phyloP scores from a whole-genome alignment of 2,797 vertebrate species.

The Psittacula derbiana region DNA sequence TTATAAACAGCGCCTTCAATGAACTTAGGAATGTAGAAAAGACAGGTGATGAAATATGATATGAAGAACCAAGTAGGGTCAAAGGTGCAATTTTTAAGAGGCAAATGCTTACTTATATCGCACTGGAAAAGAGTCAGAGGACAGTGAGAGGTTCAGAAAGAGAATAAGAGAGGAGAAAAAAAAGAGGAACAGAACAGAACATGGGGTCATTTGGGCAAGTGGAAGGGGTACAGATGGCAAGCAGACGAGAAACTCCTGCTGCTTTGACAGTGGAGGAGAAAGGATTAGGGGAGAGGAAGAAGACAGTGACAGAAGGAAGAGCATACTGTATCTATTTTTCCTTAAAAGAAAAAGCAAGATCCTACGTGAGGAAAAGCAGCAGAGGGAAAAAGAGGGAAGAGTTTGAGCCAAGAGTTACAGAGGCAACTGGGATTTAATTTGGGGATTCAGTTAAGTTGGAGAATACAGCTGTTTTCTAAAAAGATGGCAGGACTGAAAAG shows the following conservation, averaged over 20 bases:
- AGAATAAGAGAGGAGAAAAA: conserved; percentile 3
- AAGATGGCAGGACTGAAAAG: not conserved
- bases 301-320: not conserved
- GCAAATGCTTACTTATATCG: conserved; percentile 29
- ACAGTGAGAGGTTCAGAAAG: conserved; percentile 33
- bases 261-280: not conserved
- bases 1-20: conserved; percentile 54
- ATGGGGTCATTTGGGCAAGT: conserved; percentile 25
- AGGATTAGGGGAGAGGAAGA: not conserved
- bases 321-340: not conserved
- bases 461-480: conserved; percentile 33
- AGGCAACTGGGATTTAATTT: conserved; percentile 35
- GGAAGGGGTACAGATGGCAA: conserved; percentile 24
- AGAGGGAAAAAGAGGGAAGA: not conserved
- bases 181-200: conserved; percentile 9
- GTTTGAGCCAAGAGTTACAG: not conserved
- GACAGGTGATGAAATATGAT: conserved; percentile 45
- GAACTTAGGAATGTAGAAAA: conserved; percentile 39
- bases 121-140: conserved; percentile 37
- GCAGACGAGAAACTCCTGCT: conserved; percentile 43
- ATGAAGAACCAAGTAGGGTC: conserved; percentile 25
- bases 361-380: not conserved
- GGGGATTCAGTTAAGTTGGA: conserved; percentile 28
- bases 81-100: conserved; percentile 45
- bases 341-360: not conserved